These are phyloP conservation scores for Crotalus adamanteus DNA, from an alignment of 2,797 vertebrate genomes.

Conservation along the genomic window DNA sequence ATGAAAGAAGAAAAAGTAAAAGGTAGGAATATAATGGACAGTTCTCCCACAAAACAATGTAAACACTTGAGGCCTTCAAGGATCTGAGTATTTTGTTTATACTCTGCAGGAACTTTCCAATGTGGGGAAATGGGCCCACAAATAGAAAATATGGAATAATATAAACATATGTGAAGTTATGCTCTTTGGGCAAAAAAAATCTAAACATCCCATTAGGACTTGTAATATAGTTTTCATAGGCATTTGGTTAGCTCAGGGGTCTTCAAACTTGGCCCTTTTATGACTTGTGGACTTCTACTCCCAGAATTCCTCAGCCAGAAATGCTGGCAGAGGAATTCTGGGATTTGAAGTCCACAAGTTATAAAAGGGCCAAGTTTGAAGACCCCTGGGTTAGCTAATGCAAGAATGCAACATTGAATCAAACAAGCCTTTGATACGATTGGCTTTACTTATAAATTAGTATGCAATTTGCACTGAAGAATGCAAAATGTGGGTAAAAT, in stretches of 20 bases:
- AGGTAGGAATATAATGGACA: not conserved
- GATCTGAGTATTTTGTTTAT: not conserved
- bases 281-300: no score
- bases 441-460: not conserved
- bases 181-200: not conserved
- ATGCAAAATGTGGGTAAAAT: not conserved
- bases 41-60: not conserved
- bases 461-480: not conserved
- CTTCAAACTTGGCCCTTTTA: no score
- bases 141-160: not conserved
- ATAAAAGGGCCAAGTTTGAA: no score
- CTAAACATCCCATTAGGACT: not conserved
- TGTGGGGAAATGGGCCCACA: not conserved
- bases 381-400: not conserved
- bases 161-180: not conserved
- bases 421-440: not conserved
- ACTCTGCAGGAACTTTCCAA: not conserved
- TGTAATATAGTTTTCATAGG: not conserved
- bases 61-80: not conserved
- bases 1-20: not conserved
- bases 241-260: not conserved
- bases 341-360: no score
- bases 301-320: no score
- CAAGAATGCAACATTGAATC: not conserved
- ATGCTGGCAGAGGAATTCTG: no score